phyloP scores from a whole-genome alignment of 1,140 invertebrate genomes.

The Helicoverpa armigera region DNA sequence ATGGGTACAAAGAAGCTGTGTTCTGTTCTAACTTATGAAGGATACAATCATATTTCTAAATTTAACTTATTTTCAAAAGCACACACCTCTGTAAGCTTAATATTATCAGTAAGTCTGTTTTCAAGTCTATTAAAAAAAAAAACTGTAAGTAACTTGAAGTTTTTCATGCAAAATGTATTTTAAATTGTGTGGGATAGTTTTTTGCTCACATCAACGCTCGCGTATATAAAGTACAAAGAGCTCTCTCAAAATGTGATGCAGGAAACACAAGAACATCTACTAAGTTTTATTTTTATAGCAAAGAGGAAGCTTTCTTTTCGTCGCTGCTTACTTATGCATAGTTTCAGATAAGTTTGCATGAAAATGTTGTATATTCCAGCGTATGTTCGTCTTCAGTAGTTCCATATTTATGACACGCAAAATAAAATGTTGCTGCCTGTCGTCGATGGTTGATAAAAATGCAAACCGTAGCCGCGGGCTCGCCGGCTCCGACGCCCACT shows the following conservation, averaged over 20 bases:
- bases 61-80: neutral
- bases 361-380: slow-evolving; percentile 73
- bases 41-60: slow-evolving; percentile 32
- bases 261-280: slow-evolving; percentile 41
- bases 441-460: slow-evolving; percentile 83
- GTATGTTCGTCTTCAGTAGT: slow-evolving; percentile 74
- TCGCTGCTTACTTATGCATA: slow-evolving; percentile 82
- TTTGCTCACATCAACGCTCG: slow-evolving; percentile 35
- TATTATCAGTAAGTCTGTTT: too few species aligned
- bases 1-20: slow-evolving; percentile 47
- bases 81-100: too few species aligned
- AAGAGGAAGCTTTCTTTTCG: slow-evolving; percentile 60
- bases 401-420: slow-evolving; percentile 84
- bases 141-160: neutral
- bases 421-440: slow-evolving; percentile 82
- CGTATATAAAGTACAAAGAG: slow-evolving; percentile 42
- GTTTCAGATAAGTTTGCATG: slow-evolving; percentile 83
- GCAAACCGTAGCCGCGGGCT: slow-evolving; percentile 80
- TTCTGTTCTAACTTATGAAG: slow-evolving; percentile 47
- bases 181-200: slow-evolving; percentile 8
- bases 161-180: neutral
- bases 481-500: slow-evolving; percentile 64
- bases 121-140: too few species aligned
- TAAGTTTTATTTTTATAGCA: slow-evolving; percentile 58
- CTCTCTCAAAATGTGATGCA: slow-evolving; percentile 42